Base-by-base conservation (phyloP, 2,888 invertebrate genomes). In the Volucella inanis region DNA sequence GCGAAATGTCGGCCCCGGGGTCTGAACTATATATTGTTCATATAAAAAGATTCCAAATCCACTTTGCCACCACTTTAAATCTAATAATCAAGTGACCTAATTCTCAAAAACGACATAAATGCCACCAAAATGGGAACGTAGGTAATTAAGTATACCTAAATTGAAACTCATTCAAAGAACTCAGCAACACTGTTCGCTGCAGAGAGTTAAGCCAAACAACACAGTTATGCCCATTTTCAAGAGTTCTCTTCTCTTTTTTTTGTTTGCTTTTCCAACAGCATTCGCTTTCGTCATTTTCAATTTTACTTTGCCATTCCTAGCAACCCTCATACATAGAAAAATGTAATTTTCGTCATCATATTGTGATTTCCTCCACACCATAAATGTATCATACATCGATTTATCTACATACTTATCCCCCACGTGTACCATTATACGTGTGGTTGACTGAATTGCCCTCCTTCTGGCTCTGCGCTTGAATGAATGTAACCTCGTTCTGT, bases 391-490 rank as follows among this genome's bases (percentile, higher is more conserved):
- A 45, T 70, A 57, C 39, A 59, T 50, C 64, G 70, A 59, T 41
- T 31, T 8, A 41, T 8, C 67, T 43, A 59, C n/a, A n/a, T n/a
- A n/a, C 52, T 49, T 15, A 49, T 39, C 18, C 14, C 39, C 8
- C 41, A 22, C 59, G 45, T 52, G 59, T 8, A 45, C 43, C 55
- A 45, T 54, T 39, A 57, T 18, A 45, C 45, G 57, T 39, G 52
- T 41, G 65, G 41, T 52, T 57, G 64, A 49, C 64, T 45, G 31
- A 31, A 4, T 31, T 31, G 47, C 67, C 68, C 38, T 68, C 47
- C 47, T 47, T 77, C 67, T 67, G 74, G 38, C 70, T 59, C 80
- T 80, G 70, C 50, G 75, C 80, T 80, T 81, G 68, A 81, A 85
- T 80, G 81, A 81, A 81, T 47, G 61, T 55, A 74, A 50, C 57